Percentiles rank a stretch among this genome's conserved stretches.
Evolutionary conservation across 1,140 invertebrate genomes (phyloP).

Genomic region (Lordiphosa mommai): DNA sequence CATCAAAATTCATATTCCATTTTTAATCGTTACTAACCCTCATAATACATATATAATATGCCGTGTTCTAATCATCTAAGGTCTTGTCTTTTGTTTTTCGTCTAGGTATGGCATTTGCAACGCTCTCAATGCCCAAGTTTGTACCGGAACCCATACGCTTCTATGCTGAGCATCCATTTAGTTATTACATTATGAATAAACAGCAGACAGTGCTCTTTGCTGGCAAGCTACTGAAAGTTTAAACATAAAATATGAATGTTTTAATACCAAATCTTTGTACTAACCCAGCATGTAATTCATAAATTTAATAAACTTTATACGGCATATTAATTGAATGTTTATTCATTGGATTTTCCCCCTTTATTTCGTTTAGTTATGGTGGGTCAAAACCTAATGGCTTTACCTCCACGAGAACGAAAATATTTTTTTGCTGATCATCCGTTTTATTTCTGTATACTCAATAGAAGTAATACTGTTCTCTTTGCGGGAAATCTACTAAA

Average conservation of each 20-base stretch:
- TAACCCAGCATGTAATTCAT: conserved; percentile 40
- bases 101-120: conserved; percentile 28
- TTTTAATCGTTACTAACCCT: not conserved
- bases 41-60: not conserved
- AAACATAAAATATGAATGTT: conserved; percentile 21
- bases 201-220: conserved; percentile 29
- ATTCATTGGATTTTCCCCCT: not conserved
- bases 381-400: not conserved
- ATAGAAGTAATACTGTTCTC: not conserved
- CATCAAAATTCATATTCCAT: too few relatives aligned
- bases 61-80: conserved; percentile 4
- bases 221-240: conserved; percentile 15
- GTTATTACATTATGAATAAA: conserved; percentile 29
- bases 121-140: conserved; percentile 43
- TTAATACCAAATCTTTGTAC: conserved; percentile 24
- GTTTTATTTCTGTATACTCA: not conserved
- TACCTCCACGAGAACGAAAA: too few relatives aligned
- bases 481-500: not conserved
- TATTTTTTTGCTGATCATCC: not conserved
- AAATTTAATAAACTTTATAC: too few relatives aligned
- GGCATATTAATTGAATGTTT: not conserved
- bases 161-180: conserved; percentile 46
- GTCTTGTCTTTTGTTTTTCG: conserved; percentile 20
- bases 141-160: conserved; percentile 31
- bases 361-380: not conserved